Base-by-base conservation (phyloP, 2,113 vertebrate species). In the Passer domesticus region DNA sequence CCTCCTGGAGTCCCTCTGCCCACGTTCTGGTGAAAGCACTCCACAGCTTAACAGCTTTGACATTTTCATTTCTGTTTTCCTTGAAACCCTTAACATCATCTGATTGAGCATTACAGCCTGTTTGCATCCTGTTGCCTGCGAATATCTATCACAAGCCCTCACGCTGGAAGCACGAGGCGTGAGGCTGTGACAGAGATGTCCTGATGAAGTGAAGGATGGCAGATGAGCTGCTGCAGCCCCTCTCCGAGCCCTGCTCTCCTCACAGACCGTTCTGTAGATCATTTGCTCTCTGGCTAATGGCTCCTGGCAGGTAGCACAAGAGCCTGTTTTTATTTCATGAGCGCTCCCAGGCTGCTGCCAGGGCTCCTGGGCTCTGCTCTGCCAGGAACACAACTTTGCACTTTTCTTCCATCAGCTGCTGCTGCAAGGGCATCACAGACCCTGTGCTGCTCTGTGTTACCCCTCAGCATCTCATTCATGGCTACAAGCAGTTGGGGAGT, bases 1-100 rank as follows among this genome's bases (percentile, higher is more conserved):
- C 78, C 89, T 95, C 96, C 94, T 5, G 87, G 91, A 89, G 90
- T 90, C 94, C 87, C 83, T 90, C 95, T 89, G 95, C 95, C 96
- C 92, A 87, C 82, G 22, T 37, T 70, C 90, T 87, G 86, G 78
- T 83, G 89, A 94, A 82, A 92, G 70, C 92, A 79, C 96, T 94
- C 89, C 81, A 92, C 60, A 82, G 83, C 86, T 82, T 81, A 94
- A 74, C 90, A 87, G 95, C 67, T 85, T 89, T 95, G 95, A 95
- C 96, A 87, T 94, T 92, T 89, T 67, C 91, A 66, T 93, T 92
- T 75, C 88, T 92, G 66, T 82, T 91, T 96, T 84, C 88, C 83
- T 92, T 81, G 85, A 53, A 91, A 78, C 9, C 90, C 69, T 62
- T n/a, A 78, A 33, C 90, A 92, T 83, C 90, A 75, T 39, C 92